Percentiles rank a stretch among this genome's conserved stretches.
Evolutionary conservation across 1,140 invertebrate species (phyloP).

Genomic region (Polypedilum pembai): DNA sequence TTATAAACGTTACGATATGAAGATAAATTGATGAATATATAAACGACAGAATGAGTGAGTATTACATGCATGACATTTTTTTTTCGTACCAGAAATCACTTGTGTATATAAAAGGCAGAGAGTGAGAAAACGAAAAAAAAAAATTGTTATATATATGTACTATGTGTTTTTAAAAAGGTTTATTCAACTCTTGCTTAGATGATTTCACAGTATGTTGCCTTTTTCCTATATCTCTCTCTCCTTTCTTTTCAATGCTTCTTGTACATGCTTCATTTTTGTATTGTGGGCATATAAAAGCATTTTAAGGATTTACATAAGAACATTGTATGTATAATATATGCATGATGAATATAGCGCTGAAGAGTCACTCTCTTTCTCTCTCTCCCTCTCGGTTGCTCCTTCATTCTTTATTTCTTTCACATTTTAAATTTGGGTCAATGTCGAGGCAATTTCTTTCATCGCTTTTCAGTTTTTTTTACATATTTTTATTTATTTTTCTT

Average conservation of each 20-base stretch:
- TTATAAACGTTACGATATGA: background rate
- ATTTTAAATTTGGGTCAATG: slow-evolving; percentile 28
- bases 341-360: background rate
- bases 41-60: background rate
- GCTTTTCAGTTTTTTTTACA: background rate
- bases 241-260: background rate
- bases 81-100: slow-evolving; percentile 8
- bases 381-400: background rate
- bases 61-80: background rate
- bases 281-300: background rate
- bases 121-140: background rate
- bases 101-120: slow-evolving; percentile 1
- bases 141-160: background rate
- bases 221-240: background rate
- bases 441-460: slow-evolving; percentile 24
- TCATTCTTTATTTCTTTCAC: background rate
- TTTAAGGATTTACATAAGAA: background rate
- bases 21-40: slow-evolving; percentile 19
- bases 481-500: background rate
- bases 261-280: background rate
- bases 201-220: slow-evolving; percentile 11
- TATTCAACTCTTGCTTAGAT: slow-evolving; percentile 18
- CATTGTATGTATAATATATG: background rate
- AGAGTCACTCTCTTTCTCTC: background rate
- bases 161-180: background rate